Evolutionary conservation across 2,113 vertebrate species (phyloP).

Genomic region (Ochotona curzoniae): DNA sequence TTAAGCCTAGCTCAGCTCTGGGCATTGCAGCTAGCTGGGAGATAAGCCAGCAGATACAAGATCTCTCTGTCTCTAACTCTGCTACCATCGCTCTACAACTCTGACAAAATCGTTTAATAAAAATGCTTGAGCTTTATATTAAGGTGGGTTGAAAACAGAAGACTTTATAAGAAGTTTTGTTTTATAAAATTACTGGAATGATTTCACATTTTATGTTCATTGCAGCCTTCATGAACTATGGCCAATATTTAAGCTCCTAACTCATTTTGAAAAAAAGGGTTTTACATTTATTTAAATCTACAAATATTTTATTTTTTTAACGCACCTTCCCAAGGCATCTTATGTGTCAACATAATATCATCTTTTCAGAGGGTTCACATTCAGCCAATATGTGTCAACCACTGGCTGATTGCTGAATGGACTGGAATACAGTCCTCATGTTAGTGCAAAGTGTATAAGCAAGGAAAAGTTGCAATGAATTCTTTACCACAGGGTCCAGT

Average conservation of each 20-base stretch:
- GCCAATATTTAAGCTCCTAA: conserved; percentile 1
- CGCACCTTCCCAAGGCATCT: neutral
- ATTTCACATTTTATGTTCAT: conserved; percentile 5
- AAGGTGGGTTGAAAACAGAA: neutral
- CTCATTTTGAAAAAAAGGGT: neutral
- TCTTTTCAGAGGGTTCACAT: neutral
- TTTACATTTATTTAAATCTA: conserved; percentile 41
- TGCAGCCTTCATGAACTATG: neutral
- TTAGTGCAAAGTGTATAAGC: neutral
- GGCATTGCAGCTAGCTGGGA: too few relatives aligned
- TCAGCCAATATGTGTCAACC: neutral
- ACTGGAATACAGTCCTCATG: neutral
- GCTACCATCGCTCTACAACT: too few relatives aligned
- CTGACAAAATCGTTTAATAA: too few relatives aligned
- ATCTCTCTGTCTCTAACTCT: too few relatives aligned
- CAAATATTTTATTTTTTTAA: conserved; percentile 26
- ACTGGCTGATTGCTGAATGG: neutral
- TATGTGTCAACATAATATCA: neutral
- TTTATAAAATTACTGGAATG: conserved; percentile 26
- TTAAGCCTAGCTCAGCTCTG: too few relatives aligned
- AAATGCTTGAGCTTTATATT: neutral
- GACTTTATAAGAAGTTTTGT: conserved; percentile 16
- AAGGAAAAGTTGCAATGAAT: neutral
- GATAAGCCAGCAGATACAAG: too few relatives aligned
- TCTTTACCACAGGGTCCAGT: conserved; percentile 98